Base-by-base conservation (phyloP, 2,888 invertebrate species). In the Selenia dentaria region DNA sequence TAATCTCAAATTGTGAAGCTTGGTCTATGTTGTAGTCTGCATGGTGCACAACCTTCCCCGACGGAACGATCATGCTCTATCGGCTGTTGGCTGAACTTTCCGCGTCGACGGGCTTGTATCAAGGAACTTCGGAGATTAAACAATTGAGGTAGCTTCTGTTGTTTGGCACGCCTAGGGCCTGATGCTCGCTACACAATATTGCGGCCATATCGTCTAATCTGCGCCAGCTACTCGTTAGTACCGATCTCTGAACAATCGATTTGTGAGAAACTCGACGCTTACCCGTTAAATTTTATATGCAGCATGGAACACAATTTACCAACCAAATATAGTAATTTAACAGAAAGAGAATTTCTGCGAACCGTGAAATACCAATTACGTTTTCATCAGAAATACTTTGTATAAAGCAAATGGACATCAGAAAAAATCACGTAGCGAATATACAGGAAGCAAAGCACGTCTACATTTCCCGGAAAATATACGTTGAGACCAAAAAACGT, bases 101-200 rank as follows among this genome's bases (percentile, higher is more conserved):
- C 72, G 69, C 68, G 64, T 74, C 74, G 74, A 54, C 69, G 80
- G 68, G 64, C 70, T 59, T 74, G 79, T 80, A 79, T 81, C 76
- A 73, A 60, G 78, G 73, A 83, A 83, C 78, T 81, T 80, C 70
- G 68, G 64, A 74, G 77, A 82, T 83, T 83, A 83, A 80, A 78
- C 81, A 79, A 79, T 80, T 74, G 75, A 72, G 71, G 68, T 64
- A 70, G 64, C 46, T 49, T 51, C 16, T 2, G 16, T 18, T n/a
- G n/a, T n/a, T n/a, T n/a, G n/a, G n/a, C n/a, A n/a, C n/a, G n/a
- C n/a, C n/a, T n/a, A n/a, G 16, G 4, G 16, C 16, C 16, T 16
- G 16, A 16, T 3, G 16, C 16, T 16, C 16, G 16, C 16, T 16
- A 2, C 59, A 53, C 67, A 63, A 74, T 74, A 76, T 72, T 73